A percentile compares a stretch with the other conserved stretches of the same genome.
phyloP scores from a whole-genome alignment of 2,797 vertebrate species.

The Syndactyla subalaris region DNA sequence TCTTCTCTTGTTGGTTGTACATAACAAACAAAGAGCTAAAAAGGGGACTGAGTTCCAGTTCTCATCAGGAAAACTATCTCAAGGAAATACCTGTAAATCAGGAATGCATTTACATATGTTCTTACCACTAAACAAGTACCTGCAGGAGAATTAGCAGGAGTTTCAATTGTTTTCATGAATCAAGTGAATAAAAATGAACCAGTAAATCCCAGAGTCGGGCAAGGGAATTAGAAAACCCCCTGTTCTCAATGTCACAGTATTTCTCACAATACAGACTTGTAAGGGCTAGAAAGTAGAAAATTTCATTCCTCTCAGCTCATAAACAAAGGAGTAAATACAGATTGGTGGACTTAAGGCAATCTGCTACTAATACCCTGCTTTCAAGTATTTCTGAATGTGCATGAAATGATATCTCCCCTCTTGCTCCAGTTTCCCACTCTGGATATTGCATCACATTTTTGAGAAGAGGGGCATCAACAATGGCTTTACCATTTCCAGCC shows the following conservation, averaged over 20 bases:
- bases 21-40: neutral
- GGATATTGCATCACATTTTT: neutral
- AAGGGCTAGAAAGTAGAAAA: neutral
- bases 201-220: neutral
- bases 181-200: neutral
- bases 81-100: neutral
- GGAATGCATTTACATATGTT: neutral
- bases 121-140: neutral
- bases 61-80: neutral
- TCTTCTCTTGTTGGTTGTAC: neutral
- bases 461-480: neutral
- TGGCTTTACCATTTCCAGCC: neutral
- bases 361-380: neutral
- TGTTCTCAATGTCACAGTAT: neutral
- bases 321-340: neutral
- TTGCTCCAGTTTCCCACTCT: neutral
- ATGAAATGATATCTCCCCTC: neutral
- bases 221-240: neutral
- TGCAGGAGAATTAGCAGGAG: neutral
- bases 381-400: neutral
- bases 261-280: neutral
- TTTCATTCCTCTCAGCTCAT: neutral
- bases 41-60: neutral
- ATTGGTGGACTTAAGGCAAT: neutral
- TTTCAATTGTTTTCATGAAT: neutral